Base-by-base conservation (phyloP, 1,140 invertebrate genomes). In the Globodera ellingtonae region DNA sequence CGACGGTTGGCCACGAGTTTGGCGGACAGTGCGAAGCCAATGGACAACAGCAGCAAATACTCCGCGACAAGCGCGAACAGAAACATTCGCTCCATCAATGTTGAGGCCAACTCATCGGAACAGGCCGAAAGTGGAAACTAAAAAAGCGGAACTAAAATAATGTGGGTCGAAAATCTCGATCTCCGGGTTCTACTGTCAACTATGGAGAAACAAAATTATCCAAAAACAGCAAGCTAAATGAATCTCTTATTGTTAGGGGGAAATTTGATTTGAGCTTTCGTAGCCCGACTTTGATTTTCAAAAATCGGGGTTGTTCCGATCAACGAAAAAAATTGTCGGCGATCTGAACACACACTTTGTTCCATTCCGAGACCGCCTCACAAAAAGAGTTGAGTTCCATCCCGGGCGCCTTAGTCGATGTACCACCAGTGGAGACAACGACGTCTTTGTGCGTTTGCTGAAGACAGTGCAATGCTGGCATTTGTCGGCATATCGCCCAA, bases 1-100 rank as follows among this genome's bases (percentile, higher is more conserved):
- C 76, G 59, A 24, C 76, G 76, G 24, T 1, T 78, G 59, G 71
- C 18, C 50, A 78, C 67, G 1, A 66, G 24, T 18, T 78, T 46
- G 50, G 50, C 66, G 15, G 76, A 66, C 18, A 70, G 15, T 18
- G 47, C 67, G 46, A 21, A 67, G 13, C 79, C 79, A 46, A 62
- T 72, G 6, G 79, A 56, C 46, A 79, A 50, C 4, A 79, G 35
- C 21, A 81, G 56, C 15, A 65, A 56, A 48, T 79, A 79, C 74
- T 79, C 79, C 35, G 50, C 13, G 72, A 79, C 59, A n/a, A 79
- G 79, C 48, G 10, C 79, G 50, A 79, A 52, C 24, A 79, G 72
- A 69, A 59, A 79, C n/a, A 24, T 44, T 6, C 75, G 73, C 9
- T 62, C 50, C 8, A 79, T 52, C 56, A 79, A 35, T 10, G 79